A percentile compares a stretch with the other conserved stretches of the same genome.
phyloP scores from a whole-genome alignment of 2,888 invertebrate species.

The Tipula helvola region DNA sequence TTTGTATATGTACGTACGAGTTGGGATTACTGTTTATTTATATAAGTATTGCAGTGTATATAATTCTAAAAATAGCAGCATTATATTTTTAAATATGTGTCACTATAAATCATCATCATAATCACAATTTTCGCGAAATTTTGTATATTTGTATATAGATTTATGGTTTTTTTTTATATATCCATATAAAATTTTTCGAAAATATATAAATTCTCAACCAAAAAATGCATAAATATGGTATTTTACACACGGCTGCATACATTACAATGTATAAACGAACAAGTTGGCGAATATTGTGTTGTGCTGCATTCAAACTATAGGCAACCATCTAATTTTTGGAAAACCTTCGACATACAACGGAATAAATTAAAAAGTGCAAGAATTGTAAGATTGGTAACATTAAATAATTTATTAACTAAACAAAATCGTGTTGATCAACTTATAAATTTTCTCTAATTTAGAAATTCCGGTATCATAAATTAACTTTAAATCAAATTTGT shows the following conservation, averaged over 20 bases:
- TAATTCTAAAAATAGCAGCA: background rate
- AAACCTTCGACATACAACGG: background rate
- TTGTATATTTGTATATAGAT: background rate
- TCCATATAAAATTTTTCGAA: background rate
- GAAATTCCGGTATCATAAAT: background rate
- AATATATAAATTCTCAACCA: background rate
- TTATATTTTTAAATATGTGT: background rate
- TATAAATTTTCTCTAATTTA: conserved; percentile 4
- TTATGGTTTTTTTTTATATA: background rate
- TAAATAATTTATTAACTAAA: background rate
- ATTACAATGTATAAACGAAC: background rate
- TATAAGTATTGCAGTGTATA: background rate
- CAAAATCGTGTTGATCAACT: conserved; percentile 4
- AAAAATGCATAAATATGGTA: background rate
- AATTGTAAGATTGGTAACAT: background rate
- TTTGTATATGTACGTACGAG: background rate
- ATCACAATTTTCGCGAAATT: conserved; percentile 8
- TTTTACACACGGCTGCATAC: background rate
- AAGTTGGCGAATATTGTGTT: background rate
- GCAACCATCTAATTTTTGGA: background rate
- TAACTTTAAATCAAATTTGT: background rate
- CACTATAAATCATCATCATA: conserved; percentile 11
- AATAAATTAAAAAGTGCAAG: background rate
- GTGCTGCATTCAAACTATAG: background rate
- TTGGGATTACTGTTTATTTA: background rate